A percentile compares a stretch with the other conserved stretches of the same genome.
Evolutionary conservation across 2,113 vertebrate species (phyloP).

Genomic region (Scomber japonicus): DNA sequence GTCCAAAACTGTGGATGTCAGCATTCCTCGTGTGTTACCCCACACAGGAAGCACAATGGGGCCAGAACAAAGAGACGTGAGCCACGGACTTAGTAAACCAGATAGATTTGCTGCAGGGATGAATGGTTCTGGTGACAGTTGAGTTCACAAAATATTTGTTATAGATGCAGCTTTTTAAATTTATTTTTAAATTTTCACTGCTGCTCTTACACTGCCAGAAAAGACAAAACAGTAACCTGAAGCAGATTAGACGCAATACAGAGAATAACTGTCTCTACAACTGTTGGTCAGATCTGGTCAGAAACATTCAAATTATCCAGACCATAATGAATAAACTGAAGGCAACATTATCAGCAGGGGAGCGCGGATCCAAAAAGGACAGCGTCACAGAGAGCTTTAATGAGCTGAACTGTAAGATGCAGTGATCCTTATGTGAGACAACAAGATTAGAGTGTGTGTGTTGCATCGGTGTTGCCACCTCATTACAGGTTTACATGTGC

Average conservation of each 20-base stretch:
- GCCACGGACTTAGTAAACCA: constrained; percentile 69
- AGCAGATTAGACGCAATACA: neutral
- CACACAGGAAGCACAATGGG: constrained; percentile 78
- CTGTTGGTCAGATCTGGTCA: neutral
- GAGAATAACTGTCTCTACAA: neutral
- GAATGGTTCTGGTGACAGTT: constrained; percentile 40
- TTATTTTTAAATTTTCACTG: neutral
- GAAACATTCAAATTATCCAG: neutral
- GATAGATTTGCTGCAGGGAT: constrained; percentile 46
- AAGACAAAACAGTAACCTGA: neutral
- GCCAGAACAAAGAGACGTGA: constrained; percentile 75
- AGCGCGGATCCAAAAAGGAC: neutral
- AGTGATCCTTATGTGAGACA: constrained; percentile 35
- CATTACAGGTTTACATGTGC: neutral
- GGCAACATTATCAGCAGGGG: neutral
- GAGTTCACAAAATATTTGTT: constrained; percentile 18
- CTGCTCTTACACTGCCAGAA: neutral
- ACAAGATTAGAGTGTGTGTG: constrained; percentile 18
- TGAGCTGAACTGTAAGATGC: constrained; percentile 1
- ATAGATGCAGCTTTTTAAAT: constrained; percentile 33
- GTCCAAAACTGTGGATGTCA: constrained; percentile 76
- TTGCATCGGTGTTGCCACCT: neutral
- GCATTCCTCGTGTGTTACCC: constrained; percentile 78
- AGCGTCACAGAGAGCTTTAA: constrained; percentile 6
- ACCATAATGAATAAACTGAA: neutral